Evolutionary conservation across 2,797 vertebrate species (phyloP), one percentile per base, ranked within the genome.

Genomic region (Anas acuta): DNA sequence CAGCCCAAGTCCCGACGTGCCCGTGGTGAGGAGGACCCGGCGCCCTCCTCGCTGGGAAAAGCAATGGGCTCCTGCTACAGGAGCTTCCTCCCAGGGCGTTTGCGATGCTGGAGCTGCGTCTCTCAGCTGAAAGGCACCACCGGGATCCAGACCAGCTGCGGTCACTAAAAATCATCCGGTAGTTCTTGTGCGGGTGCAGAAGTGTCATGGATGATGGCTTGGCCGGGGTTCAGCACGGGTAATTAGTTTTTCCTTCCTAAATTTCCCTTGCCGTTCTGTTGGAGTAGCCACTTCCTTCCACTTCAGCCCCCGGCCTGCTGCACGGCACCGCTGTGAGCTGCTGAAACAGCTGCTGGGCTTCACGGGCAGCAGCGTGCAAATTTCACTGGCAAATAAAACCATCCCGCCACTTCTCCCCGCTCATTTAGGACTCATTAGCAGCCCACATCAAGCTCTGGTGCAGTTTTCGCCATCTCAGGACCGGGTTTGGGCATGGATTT

Each of bases 221-320:
- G 95, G 91, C 95, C 1, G 0, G 25, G 9, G n/a, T 84, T 94
- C 95, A 94, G 77, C 90, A 56, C 91, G 47, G 58, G 83, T 93
- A 90, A 94, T 96, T 71, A 76, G 67, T 95, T 92, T 85, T 91
- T 73, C 78, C 90, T 95, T 95, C 91, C 89, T 78, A 91, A 93
- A 67, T 69, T 78, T 71, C 73, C 43, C 84, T 92, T 0, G 0
- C 15, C 37, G 92, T 66, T 84, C 61, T 82, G 28, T 37, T 72
- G 85, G 64, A 96, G 84, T 65, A 96, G 91, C 82, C 0, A 0
- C 85, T 96, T 95, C 91, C 94, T 95, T 92, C 94, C 78, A 37
- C 54, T 75, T 43, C 17, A 2, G 87, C 66, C 76, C 75, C 89
- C 56, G 62, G 30, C 51, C 75, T 54, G 57, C 78, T 62, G 62